Evolutionary conservation across 2,888 invertebrate genomes (phyloP), one percentile per base, ranked within the genome.

Genomic region (Nomada ferruginata): DNA sequence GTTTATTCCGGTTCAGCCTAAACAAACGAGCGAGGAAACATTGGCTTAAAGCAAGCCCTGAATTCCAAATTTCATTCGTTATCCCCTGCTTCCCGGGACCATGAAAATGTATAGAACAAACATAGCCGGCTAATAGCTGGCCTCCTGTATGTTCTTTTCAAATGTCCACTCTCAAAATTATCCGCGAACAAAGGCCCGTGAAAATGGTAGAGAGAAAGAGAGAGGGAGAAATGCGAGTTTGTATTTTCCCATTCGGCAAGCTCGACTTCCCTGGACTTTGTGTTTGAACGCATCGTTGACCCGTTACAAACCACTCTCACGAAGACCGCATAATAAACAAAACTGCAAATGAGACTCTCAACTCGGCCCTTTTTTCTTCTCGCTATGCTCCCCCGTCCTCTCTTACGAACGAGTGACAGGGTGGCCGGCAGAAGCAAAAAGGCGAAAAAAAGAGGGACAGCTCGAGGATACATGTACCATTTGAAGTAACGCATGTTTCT

Each of bases 261-360:
- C 71, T 71, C 63, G 57, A 76, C 52, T 80, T 60, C 65, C 66
- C 72, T 76, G 82, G 79, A 76, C 80, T 75, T 70, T 53, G 80
- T 85, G 85, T 89, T 89, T 86, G 83, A 87, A 85, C 90, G 88
- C 89, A 85, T 89, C 90, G 89, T 82, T 89, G 90, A 81, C 86
- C 85, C 76, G 85, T 87, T 85, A 85, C 82, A 74, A 70, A 85
- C 84, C 76, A 82, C 86, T 82, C 87, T 74, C 78, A 79, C 59
- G 72, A 66, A 73, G 74, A 77, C 82, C 82, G 84, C 86, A 87
- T 80, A 83, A 89, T 88, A 90, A 89, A 90, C 90, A 89, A 88
- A 89, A 89, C 85, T 86, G 85, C 84, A 78, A 89, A 90, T 82
- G 89, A 86, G 84, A 85, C 85, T 79, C 83, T 77, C 83, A 61